These are phyloP conservation scores for Tribolium castaneum DNA, from an alignment of 1,140 invertebrate species.

Conservation along the genomic window DNA sequence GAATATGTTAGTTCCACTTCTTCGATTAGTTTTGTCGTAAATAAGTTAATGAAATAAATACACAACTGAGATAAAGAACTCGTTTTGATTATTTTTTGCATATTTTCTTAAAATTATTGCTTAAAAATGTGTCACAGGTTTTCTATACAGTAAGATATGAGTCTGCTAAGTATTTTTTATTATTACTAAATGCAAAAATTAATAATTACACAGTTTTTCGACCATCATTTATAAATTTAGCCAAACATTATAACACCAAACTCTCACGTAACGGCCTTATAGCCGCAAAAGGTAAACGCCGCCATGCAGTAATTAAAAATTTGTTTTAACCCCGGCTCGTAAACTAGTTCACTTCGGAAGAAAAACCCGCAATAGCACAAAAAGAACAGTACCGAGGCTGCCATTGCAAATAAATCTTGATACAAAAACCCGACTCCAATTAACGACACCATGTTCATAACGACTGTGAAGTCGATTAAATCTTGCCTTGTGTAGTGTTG, in stretches of 20 bases:
- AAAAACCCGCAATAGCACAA: neutral
- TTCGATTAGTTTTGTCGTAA: too few relatives aligned
- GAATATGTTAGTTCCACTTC: too few relatives aligned
- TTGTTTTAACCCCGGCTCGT: neutral
- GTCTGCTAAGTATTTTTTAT: too few relatives aligned
- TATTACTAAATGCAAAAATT: too few relatives aligned
- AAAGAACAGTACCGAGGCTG: neutral
- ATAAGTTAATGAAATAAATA: too few relatives aligned
- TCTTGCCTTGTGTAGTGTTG: constrained; percentile 20
- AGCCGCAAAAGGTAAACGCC: neutral
- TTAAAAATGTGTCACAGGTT: too few relatives aligned
- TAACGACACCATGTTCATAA: neutral
- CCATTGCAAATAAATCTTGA: neutral
- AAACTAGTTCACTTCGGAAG: neutral
- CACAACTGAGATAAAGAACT: neutral
- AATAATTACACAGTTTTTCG: neutral
- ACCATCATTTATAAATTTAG: neutral
- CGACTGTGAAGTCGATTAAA: constrained; percentile 5
- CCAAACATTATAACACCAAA: too few relatives aligned
- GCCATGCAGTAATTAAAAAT: constrained; percentile 17
- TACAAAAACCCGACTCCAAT: constrained; percentile 1
- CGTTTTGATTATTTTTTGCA: too few relatives aligned
- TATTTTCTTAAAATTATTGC: too few relatives aligned
- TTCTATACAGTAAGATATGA: too few relatives aligned
- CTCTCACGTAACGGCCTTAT: neutral